Evolutionary conservation across 2,113 vertebrate species (phyloP).

Genomic region (Leptocoma aspasia): DNA sequence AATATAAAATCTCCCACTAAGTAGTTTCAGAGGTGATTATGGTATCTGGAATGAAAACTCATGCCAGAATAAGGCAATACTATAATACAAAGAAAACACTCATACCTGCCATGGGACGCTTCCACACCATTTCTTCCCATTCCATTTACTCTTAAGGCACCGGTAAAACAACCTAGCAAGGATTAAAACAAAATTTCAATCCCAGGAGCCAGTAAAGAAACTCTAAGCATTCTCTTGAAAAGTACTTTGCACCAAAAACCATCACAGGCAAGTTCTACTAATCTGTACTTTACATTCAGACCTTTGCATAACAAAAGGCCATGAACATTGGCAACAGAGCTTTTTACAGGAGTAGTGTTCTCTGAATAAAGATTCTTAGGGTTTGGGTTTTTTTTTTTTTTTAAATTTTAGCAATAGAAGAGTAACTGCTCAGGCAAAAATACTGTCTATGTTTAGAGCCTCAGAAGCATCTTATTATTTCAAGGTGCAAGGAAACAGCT

Average conservation of each 20-base stretch:
- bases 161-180: conserved; percentile 85
- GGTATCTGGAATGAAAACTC: neutral
- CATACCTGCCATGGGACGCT: conserved; percentile 83
- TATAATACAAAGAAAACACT: neutral
- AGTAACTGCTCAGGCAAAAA: neutral
- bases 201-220: neutral
- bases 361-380: neutral
- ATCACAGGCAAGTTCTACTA: neutral
- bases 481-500: neutral
- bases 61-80: neutral
- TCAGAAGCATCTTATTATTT: neutral
- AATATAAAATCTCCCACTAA: neutral
- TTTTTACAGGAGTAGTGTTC: neutral
- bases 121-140: conserved; percentile 88
- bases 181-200: conserved; percentile 6
- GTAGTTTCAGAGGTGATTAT: neutral
- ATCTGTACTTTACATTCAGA: neutral
- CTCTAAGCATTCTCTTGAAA: neutral
- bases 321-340: neutral
- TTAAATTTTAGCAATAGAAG: neutral
- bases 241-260: neutral
- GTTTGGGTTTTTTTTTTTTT: neutral
- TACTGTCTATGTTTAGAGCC: neutral
- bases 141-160: conserved; percentile 77
- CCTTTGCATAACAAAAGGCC: neutral